Base-by-base conservation (phyloP, 2,888 invertebrate species). In the Netelia virgata region DNA sequence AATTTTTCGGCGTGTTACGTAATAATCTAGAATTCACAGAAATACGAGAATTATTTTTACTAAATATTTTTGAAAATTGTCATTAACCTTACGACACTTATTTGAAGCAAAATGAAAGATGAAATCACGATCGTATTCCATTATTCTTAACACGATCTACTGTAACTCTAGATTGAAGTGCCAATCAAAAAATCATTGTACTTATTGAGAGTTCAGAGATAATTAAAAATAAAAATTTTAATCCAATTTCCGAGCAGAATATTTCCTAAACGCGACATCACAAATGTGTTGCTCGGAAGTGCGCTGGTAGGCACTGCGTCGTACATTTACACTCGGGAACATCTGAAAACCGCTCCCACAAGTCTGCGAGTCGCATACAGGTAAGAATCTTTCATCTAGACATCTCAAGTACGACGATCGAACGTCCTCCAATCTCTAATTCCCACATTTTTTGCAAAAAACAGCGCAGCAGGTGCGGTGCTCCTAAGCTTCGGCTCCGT, bases 401-500 rank as follows among this genome's bases (percentile, higher is more conserved):
- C 1, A 70, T 36, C 36, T 36, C 6, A 0, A 36, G 6, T 36
- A 8, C 36, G 6, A 6, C 36, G 36, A 6, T 6, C 6, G 18
- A 11, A 53, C 16, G 61, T 23, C 63, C 14, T 75, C 43, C n/a
- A n/a, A 14, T 53, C 53, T n/a, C 14, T 14, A 53, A 53, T 53
- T 14, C 11, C 66, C n/a, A 36, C 5, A 6, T 36, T 36, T 8
- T 36, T 36, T 36, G 3, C 6, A 6, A 47, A 86, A 94, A 93
- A 80, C 90, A 95, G 95, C 93, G 93, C 94, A 59, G 94, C 97
- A 82, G 97, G 97, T 73, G 96, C 97, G 63, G 95, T 97, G 10
- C 95, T 98, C 23, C 97, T 98, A 95, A 97, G 97, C 87, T 96
- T 98, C 91, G 98, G 98, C 14, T 98, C 98, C 0, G 97, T 98